Percentiles rank a stretch among this genome's conserved stretches.
phyloP scores from a whole-genome alignment of 2,113 vertebrate species.

The Paedocypris sp. region DNA sequence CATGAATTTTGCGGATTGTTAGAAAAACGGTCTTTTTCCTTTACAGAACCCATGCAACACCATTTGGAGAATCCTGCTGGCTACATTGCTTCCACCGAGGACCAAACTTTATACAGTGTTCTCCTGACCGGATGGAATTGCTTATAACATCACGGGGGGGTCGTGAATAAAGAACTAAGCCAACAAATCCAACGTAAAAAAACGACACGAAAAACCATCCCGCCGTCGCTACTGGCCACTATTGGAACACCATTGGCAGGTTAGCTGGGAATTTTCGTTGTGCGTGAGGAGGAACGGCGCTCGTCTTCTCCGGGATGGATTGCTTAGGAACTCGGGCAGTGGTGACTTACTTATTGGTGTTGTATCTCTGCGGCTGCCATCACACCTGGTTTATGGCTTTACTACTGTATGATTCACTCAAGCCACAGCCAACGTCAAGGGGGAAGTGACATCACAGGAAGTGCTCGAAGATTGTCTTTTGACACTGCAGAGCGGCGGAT shows the following conservation, averaged over 20 bases:
- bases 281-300: constrained; percentile 49
- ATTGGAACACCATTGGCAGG: constrained; percentile 67
- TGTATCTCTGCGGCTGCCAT: constrained; percentile 37
- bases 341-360: constrained; percentile 21
- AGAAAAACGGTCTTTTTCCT: constrained; percentile 58
- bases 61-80: constrained; percentile 76
- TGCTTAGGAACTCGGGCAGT: constrained; percentile 59
- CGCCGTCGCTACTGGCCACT: constrained; percentile 34
- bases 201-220: constrained; percentile 29
- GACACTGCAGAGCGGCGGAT: too few species aligned
- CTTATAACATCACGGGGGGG: constrained; percentile 63
- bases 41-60: constrained; percentile 77
- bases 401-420: constrained; percentile 38
- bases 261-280: constrained; percentile 47
- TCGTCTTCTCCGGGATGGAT: constrained; percentile 45
- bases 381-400: constrained; percentile 70
- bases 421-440: constrained; percentile 29
- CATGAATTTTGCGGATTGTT: constrained; percentile 65
- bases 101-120: constrained; percentile 64
- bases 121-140: constrained; percentile 66
- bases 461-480: constrained; percentile 35
- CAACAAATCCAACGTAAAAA: constrained; percentile 11
- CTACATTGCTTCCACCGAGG: constrained; percentile 70
- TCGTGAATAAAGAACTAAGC: constrained; percentile 21
- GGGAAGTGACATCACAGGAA: constrained; percentile 36